Conservation (phyloP, 2,888 invertebrate genomes). For the Tigriopus californicus region DNA sequence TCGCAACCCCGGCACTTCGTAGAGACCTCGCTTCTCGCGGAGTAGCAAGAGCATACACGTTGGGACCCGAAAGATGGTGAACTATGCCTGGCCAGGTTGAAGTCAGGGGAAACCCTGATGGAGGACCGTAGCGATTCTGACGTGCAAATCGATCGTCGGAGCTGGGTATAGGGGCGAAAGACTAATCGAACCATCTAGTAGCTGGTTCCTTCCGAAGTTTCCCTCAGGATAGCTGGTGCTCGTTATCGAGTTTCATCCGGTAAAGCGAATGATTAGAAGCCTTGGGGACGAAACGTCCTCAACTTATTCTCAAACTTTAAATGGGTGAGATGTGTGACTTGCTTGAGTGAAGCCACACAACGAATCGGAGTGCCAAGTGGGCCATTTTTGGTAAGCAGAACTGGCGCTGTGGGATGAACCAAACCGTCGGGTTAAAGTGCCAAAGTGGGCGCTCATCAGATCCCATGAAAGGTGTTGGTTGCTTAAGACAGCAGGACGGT, state of each 20-base stretch:
- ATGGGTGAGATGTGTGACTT: conserved; percentile 41
- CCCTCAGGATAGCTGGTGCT: conserved; percentile 50
- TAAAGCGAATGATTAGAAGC: conserved; percentile 57
- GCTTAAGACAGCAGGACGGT: conserved; percentile 48
- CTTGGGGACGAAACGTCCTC: conserved; percentile 47
- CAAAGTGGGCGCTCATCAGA: conserved; percentile 41
- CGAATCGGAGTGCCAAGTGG: conserved; percentile 33
- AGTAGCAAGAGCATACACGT: conserved; percentile 43
- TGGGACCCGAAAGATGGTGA: conserved; percentile 55
- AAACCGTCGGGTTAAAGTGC: conserved; percentile 49
- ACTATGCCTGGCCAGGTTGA: conserved; percentile 48
- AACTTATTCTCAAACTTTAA: conserved; percentile 59
- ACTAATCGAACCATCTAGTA: conserved; percentile 56
- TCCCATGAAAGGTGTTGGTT: conserved; percentile 43
- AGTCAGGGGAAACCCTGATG: conserved; percentile 48
- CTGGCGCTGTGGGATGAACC: conserved; percentile 60
- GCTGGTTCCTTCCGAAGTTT: conserved; percentile 57
- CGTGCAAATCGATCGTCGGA: conserved; percentile 60
- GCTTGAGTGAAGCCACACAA: conserved; percentile 11
- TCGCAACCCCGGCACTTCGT: conserved; percentile 39
- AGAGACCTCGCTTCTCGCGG: conserved; percentile 27
- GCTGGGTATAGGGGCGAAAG: conserved; percentile 47
- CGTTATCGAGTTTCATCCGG: conserved; percentile 39
- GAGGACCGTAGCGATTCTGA: conserved; percentile 53
- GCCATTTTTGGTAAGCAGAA: conserved; percentile 58